Evolutionary conservation across 35 echinoderm and acorn worm genomes (phyloP).

Genomic region (Chiridota heheva): DNA sequence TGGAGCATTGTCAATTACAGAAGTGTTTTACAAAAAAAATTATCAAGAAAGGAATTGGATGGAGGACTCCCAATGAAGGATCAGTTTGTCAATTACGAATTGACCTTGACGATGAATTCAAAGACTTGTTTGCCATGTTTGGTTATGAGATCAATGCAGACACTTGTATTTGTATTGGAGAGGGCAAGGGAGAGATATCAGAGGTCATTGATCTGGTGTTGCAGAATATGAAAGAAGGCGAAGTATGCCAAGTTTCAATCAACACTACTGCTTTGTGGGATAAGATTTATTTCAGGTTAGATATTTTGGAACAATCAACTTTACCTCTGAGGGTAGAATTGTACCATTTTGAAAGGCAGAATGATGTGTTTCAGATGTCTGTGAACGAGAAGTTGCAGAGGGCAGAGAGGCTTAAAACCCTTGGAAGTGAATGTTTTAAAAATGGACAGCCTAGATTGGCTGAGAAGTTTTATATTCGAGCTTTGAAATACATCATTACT

Average conservation of each 20-base stretch:
- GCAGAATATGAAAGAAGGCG: constrained; percentile 69
- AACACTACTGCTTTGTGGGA: too few relatives aligned
- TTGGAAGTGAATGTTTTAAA: constrained; percentile 78
- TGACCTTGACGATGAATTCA: neutral
- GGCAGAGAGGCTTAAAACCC: constrained; percentile 46
- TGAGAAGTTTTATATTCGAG: constrained; percentile 69
- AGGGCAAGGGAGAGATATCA: constrained; percentile 56
- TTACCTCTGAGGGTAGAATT: constrained; percentile 29
- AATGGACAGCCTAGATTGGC: constrained; percentile 52
- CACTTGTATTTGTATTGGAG: constrained; percentile 46
- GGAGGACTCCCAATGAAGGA: constrained; percentile 75
- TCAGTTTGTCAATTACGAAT: constrained; percentile 61
- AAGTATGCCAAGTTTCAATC: constrained; percentile 42
- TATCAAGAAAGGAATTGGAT: constrained; percentile 56
- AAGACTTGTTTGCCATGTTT: constrained; percentile 19
- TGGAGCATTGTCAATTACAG: too few relatives aligned
- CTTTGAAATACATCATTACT: constrained; percentile 60
- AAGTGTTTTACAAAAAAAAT: constrained; percentile 68
- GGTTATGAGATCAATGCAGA: constrained; percentile 61
- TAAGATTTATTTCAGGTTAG: too few relatives aligned
- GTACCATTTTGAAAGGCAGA: constrained; percentile 48
- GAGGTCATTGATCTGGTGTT: constrained; percentile 64
- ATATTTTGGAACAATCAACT: too few relatives aligned
- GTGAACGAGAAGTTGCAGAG: constrained; percentile 49
- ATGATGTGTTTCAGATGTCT: constrained; percentile 62